A percentile compares a stretch with the other conserved stretches of the same genome.
phyloP scores from a whole-genome alignment of 1,140 invertebrate species.

The Oryctes rhinoceros region DNA sequence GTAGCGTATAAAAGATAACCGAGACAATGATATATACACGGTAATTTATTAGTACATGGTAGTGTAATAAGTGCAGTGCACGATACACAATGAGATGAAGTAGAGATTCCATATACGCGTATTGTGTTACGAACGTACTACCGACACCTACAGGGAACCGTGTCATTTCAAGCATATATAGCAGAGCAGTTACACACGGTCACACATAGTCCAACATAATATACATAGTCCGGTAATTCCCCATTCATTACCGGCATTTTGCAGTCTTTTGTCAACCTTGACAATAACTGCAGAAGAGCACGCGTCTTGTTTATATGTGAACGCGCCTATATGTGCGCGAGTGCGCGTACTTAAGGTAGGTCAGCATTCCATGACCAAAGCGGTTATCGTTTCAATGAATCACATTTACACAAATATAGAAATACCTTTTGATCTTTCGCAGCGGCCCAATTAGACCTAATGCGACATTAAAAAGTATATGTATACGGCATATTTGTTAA shows the following conservation, averaged over 20 bases:
- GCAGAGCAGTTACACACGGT: background rate
- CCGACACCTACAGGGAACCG: slow-evolving; percentile 27
- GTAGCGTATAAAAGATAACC: slow-evolving; percentile 23
- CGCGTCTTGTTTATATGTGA: slow-evolving; percentile 38
- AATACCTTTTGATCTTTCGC: slow-evolving; percentile 38
- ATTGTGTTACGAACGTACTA: slow-evolving; percentile 36
- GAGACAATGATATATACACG: slow-evolving; percentile 15
- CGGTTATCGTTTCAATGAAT: slow-evolving; percentile 48
- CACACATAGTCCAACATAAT: background rate
- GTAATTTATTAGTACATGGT: slow-evolving; percentile 30
- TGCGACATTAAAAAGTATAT: slow-evolving; percentile 39
- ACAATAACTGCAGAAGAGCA: slow-evolving; percentile 44
- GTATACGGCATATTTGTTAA: slow-evolving; percentile 35
- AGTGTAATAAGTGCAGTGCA: slow-evolving; percentile 16
- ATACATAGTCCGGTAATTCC: slow-evolving; percentile 28
- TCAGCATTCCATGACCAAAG: slow-evolving; percentile 47
- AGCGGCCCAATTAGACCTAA: slow-evolving; percentile 37
- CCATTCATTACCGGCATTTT: slow-evolving; percentile 33
- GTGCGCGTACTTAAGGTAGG: slow-evolving; percentile 42
- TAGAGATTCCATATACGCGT: slow-evolving; percentile 30
- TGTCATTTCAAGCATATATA: slow-evolving; percentile 19
- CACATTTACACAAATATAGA: slow-evolving; percentile 47
- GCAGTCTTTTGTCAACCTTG: slow-evolving; percentile 43
- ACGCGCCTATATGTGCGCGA: background rate
- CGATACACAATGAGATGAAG: slow-evolving; percentile 36